Percentiles rank a stretch among this genome's conserved stretches.
Evolutionary conservation across 2,113 vertebrate species (phyloP).

Genomic region (Sigmodon hispidus): DNA sequence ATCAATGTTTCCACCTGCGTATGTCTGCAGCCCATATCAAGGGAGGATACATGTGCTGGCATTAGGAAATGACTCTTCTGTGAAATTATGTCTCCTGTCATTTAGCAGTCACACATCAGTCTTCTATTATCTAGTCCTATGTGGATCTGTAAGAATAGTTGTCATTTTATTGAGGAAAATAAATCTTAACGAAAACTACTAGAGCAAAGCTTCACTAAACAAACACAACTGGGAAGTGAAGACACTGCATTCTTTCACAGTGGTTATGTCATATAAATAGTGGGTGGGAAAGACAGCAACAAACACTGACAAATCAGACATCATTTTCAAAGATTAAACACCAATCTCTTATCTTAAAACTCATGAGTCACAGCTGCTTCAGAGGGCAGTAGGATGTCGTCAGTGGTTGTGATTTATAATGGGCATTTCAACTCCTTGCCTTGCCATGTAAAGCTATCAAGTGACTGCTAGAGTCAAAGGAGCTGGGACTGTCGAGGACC

Average conservation of each 20-base stretch:
- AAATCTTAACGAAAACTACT: conserved; percentile 21
- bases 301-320: conserved; percentile 2
- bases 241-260: background rate
- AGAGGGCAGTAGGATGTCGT: background rate
- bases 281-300: background rate
- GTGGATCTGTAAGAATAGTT: conserved; percentile 29
- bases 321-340: conserved; percentile 7
- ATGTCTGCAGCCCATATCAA: conserved; percentile 15
- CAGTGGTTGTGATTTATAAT: background rate
- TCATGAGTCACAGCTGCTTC: conserved; percentile 11
- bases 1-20: background rate
- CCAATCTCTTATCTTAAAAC: conserved; percentile 32
- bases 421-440: background rate
- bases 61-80: background rate
- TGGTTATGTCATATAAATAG: background rate
- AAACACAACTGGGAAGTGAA: background rate
- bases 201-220: conserved; percentile 37
- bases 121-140: background rate
- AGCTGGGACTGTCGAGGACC: background rate
- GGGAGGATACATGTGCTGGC: background rate
- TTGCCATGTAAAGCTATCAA: background rate
- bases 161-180: conserved; percentile 49
- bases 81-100: background rate
- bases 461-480: background rate
- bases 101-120: background rate